Evolutionary conservation across 2,888 invertebrate species (phyloP).

Genomic region (Piscicola geometra): DNA sequence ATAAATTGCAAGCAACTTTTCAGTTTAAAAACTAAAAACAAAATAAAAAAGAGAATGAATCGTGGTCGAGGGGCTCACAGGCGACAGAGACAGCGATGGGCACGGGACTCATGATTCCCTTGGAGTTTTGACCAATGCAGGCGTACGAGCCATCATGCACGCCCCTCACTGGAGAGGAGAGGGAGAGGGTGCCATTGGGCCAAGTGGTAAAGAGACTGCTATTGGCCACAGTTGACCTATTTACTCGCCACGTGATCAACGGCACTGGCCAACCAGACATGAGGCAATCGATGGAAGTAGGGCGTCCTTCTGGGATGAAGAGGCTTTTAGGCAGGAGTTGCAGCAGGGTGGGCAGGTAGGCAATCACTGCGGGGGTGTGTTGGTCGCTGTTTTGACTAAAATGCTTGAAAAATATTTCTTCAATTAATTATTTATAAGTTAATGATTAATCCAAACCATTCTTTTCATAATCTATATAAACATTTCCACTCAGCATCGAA

Average conservation of each 20-base stretch:
- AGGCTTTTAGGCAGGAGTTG: conserved; percentile 43
- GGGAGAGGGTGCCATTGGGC: conserved; percentile 47
- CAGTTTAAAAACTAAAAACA: too few species aligned
- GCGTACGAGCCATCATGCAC: conserved; percentile 46
- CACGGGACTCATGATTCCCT: conserved; percentile 44
- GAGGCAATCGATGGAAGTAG: conserved; percentile 46
- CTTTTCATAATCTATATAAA: background rate
- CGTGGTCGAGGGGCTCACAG: conserved; percentile 44
- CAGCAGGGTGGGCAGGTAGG: conserved; percentile 23
- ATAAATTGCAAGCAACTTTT: too few species aligned
- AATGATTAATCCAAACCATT: too few species aligned
- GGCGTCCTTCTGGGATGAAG: conserved; percentile 43
- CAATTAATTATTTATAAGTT: too few species aligned
- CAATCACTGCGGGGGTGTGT: background rate
- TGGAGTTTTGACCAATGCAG: conserved; percentile 47
- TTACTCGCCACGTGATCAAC: conserved; percentile 46
- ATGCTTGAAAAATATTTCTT: too few species aligned
- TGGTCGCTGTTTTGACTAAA: background rate
- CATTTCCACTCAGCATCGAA: background rate
- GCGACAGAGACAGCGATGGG: conserved; percentile 46
- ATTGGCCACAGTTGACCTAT: conserved; percentile 41
- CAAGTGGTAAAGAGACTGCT: conserved; percentile 38
- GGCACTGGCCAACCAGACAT: conserved; percentile 47
- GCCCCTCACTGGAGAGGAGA: conserved; percentile 38
- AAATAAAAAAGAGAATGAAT: too few species aligned